These are phyloP conservation scores for Chionomys nivalis DNA, from an alignment of 2,113 vertebrate species.

Conservation along the genomic window DNA sequence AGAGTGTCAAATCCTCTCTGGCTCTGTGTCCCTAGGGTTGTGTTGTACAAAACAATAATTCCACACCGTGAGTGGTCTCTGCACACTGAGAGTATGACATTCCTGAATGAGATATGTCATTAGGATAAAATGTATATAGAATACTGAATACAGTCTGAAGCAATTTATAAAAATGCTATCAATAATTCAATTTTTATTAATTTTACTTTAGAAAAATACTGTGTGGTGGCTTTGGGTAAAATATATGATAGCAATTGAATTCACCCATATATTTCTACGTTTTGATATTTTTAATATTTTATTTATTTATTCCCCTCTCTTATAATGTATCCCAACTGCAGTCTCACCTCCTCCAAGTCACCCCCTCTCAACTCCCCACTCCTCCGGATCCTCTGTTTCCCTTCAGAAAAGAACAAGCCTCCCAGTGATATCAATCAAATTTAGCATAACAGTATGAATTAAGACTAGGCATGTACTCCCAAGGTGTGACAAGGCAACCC, in stretches of 20 bases:
- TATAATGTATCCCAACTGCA: neutral
- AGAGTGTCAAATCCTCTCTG: neutral
- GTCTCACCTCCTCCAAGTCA: neutral
- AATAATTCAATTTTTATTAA: neutral
- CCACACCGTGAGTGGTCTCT: too few relatives aligned
- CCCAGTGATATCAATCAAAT: neutral
- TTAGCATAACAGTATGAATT: neutral
- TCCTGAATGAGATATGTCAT: neutral
- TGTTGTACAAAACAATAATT: accelerated
- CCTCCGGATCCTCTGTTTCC: neutral
- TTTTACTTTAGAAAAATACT: neutral
- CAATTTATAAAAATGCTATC: neutral
- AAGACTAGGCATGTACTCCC: neutral
- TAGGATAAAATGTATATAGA: neutral
- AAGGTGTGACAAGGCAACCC: neutral
- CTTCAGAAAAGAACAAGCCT: neutral
- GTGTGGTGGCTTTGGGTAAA: neutral
- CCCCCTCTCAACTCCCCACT: neutral
- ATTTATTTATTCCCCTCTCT: neutral
- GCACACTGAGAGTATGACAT: neutral
- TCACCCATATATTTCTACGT: neutral
- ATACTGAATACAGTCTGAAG: neutral
- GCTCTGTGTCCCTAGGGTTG: neutral
- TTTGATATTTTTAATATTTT: neutral
- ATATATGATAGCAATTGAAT: neutral